Evolutionary conservation across 2,888 invertebrate species (phyloP).

Genomic region (Cinara cedri): DNA sequence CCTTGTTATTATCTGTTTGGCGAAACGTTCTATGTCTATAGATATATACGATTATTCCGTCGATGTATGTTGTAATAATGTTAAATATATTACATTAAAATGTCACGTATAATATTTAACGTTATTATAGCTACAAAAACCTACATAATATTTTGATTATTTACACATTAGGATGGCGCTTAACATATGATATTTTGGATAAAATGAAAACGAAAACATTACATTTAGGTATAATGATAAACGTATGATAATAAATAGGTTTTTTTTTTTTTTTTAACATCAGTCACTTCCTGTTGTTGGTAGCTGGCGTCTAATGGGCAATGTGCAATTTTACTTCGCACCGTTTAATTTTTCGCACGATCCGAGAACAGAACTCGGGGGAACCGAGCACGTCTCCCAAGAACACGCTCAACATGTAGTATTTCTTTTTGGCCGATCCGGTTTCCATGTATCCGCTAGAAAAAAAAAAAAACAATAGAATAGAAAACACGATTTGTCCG

Average conservation of each 20-base stretch:
- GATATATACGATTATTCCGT: too few species aligned
- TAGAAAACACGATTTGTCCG: too few species aligned
- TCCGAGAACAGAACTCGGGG: conserved; percentile 70
- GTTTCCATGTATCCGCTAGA: conserved; percentile 58
- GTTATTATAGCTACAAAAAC: not conserved
- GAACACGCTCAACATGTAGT: conserved; percentile 83
- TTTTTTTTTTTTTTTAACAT: too few species aligned
- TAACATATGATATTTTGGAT: not conserved
- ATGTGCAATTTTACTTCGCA: conserved; percentile 19
- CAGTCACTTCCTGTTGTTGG: too few species aligned
- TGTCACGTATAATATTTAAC: not conserved
- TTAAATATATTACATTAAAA: too few species aligned
- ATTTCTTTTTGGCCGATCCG: conserved; percentile 71
- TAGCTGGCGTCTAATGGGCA: too few species aligned
- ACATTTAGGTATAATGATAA: too few species aligned
- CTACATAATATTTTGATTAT: conserved; percentile 52
- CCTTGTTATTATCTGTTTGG: too few species aligned
- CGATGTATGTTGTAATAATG: too few species aligned
- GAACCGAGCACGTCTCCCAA: conserved; percentile 84
- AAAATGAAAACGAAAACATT: not conserved
- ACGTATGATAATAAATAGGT: too few species aligned
- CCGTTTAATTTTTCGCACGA: conserved; percentile 45
- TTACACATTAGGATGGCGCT: conserved; percentile 46
- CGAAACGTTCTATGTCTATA: too few species aligned
- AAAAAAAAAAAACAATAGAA: not conserved